Evolutionary conservation across 2,888 invertebrate genomes (phyloP).

Genomic region (Strigamia crassipes): DNA sequence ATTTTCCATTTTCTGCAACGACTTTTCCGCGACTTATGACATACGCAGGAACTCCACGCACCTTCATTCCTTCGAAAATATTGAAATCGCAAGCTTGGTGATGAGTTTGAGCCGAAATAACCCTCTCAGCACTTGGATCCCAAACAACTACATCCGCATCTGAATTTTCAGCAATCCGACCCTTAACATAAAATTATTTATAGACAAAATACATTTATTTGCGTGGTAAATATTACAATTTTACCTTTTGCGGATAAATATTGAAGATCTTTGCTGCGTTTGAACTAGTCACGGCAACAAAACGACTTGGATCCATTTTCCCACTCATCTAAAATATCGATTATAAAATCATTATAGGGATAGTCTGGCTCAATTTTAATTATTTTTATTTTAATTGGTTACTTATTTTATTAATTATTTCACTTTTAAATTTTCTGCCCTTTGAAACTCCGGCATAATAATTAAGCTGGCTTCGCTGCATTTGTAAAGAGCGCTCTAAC

Average conservation of each 20-base stretch:
- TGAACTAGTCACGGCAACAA: slow-evolving; percentile 94
- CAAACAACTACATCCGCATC: slow-evolving; percentile 98
- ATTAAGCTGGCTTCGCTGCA: no score
- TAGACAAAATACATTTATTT: no score
- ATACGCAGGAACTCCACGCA: slow-evolving; percentile 88
- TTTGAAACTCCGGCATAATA: no score
- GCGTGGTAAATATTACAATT: no score
- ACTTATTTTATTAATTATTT: no score
- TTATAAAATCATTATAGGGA: no score
- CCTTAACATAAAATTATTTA: slow-evolving; percentile 61
- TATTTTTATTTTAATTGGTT: no score
- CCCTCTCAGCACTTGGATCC: slow-evolving; percentile 83
- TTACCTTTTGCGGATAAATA: slow-evolving; percentile 87
- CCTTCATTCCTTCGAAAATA: slow-evolving; percentile 94
- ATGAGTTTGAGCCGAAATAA: slow-evolving; percentile 89
- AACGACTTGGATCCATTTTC: slow-evolving; percentile 86
- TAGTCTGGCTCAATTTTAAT: no score
- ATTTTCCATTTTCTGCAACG: slow-evolving; percentile 86
- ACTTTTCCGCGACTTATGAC: slow-evolving; percentile 91
- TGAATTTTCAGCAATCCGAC: slow-evolving; percentile 86
- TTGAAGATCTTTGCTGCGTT: slow-evolving; percentile 95
- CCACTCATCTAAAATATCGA: slow-evolving; percentile 73
- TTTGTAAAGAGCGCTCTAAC: no score
- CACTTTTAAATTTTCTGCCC: no score
- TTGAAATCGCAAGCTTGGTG: slow-evolving; percentile 94